Conservation (phyloP, 2,888 invertebrate genomes). For the Epistrophella euchroma region DNA sequence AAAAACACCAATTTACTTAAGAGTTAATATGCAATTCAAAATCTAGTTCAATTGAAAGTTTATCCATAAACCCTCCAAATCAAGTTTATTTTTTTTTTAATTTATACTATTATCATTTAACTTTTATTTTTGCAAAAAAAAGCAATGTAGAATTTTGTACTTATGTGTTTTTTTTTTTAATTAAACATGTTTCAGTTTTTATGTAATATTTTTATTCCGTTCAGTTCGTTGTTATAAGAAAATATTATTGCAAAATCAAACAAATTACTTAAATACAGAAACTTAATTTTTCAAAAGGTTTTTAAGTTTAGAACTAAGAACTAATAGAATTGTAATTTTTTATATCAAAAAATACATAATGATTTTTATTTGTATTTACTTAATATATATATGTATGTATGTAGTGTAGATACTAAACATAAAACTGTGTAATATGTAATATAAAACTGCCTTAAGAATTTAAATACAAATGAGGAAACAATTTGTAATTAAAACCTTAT, state of each 20-base stretch:
- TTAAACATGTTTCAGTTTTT: background rate
- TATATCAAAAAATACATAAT: constrained; percentile 44
- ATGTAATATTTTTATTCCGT: background rate
- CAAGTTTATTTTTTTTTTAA: constrained; percentile 1
- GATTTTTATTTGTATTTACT: constrained; percentile 38
- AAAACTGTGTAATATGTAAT: constrained; percentile 51
- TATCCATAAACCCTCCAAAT: constrained; percentile 23
- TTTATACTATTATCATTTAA: background rate
- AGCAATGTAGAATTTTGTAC: background rate
- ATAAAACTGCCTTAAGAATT: constrained; percentile 67
- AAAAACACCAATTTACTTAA: constrained; percentile 17
- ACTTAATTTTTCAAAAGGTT: constrained; percentile 8
- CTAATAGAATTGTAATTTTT: constrained; percentile 33
- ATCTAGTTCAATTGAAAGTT: constrained; percentile 21
- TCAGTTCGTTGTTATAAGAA: constrained; percentile 40
- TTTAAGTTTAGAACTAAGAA: constrained; percentile 42
- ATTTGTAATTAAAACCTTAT: constrained; percentile 12
- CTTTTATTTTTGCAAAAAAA: background rate
- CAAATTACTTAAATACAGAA: constrained; percentile 55
- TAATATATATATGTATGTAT: background rate
- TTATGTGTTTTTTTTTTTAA: background rate
- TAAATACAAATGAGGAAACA: constrained; percentile 35
- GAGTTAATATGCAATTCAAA: constrained; percentile 29
- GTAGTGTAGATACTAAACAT: constrained; percentile 3
- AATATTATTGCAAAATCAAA: constrained; percentile 52